Evolutionary conservation across 2,113 vertebrate genomes (phyloP), one percentile per base, ranked within the genome.

Genomic region (Takifugu flavidus): DNA sequence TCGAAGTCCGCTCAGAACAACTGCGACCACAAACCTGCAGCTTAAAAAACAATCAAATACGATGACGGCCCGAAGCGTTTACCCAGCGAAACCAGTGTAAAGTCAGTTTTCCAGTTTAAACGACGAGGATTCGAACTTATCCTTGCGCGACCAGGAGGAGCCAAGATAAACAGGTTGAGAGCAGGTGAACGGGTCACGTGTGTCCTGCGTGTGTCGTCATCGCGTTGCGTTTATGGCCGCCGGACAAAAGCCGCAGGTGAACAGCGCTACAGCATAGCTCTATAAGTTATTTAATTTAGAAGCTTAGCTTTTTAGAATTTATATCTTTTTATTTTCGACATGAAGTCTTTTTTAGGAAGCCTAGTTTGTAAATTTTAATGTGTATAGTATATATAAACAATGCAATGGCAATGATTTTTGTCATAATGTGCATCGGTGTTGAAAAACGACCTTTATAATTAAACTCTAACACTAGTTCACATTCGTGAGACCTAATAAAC

Each of bases 131-230:
- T 53, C 56, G 0, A 53, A 26, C 20, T 2, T 57, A 13, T 62
- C 52, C 47, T 45, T 5, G 0, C 49, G 29, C 58, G 25, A 4
- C 6, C 14, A 26, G 8, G 14, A 39, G 39, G 47, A 2, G 25
- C 29, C 5, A 14, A 70, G 56, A 79, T 61, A 75, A 84, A 85
- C 74, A 89, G 89, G 89, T 88, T 82, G 56, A 59, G 43, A 65
- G 71, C 87, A 86, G 81, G 80, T 84, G 67, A 60, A 79, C 0
- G 5, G 14, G 39, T 81, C 87, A 90, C 75, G 84, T 91, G 87
- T 57, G 55, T 4, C 4, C 8, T 3, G 5, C 27, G 29, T 20
- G 15, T 61, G 66, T 26, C 83, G 85, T 84, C 80, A 87, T 73
- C 49, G 51, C 82, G 74, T 52, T 14, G 43, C 4, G n/a, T 52